These are phyloP conservation scores for Notodonta dromedarius DNA, from an alignment of 2,888 invertebrate species.

Conservation along the genomic window DNA sequence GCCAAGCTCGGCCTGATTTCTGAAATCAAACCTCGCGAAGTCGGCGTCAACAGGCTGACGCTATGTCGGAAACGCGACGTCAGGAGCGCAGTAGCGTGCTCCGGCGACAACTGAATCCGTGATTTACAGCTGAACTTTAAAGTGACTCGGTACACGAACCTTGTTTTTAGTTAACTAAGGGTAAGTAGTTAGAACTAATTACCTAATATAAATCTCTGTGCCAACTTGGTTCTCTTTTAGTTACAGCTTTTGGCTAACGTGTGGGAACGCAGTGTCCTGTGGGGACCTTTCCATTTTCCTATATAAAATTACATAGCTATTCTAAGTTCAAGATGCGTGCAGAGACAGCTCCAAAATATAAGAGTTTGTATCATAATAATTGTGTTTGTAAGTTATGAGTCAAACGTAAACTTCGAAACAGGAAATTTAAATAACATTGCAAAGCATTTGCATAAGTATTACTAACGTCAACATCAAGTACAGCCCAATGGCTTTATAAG, in stretches of 20 bases:
- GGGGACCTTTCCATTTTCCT: no score
- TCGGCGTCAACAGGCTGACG: not conserved
- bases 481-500: not conserved
- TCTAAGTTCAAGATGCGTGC: no score
- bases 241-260: no score
- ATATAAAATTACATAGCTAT: no score
- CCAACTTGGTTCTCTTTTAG: no score
- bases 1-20: not conserved
- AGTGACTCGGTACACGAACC: not conserved
- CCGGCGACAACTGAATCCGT: not conserved
- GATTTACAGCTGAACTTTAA: constrained; percentile 1
- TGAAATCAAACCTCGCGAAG: not conserved
- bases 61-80: not conserved
- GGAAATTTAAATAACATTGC: not conserved
- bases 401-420: not conserved
- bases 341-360: no score
- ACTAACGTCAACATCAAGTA: not conserved
- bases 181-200: not conserved
- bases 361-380: no score
- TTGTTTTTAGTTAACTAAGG: not conserved
- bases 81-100: constrained; percentile 1
- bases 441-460: not conserved
- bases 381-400: no score
- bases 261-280: no score
- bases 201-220: not conserved